These are phyloP conservation scores for Poicephalus meyeri DNA, from an alignment of 2,113 vertebrate genomes.

Conservation along the genomic window DNA sequence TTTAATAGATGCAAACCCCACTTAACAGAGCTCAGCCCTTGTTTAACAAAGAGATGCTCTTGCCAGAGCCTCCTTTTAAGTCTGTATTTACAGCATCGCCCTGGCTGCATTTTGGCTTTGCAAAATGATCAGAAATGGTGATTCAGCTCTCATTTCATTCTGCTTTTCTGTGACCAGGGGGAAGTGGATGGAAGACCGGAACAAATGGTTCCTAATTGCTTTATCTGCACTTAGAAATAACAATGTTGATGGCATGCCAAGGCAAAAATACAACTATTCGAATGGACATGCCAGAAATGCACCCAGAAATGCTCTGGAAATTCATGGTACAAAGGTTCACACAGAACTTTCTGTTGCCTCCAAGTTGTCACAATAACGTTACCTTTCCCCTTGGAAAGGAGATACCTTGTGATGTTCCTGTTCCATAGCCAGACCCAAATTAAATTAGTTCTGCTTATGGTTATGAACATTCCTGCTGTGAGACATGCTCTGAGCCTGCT, in stretches of 20 bases:
- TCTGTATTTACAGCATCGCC: not conserved
- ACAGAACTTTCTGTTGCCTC: not conserved
- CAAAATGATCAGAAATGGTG: not conserved
- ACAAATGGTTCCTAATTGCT: not conserved
- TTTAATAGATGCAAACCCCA: not conserved
- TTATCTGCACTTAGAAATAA: not conserved
- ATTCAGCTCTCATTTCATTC: not conserved
- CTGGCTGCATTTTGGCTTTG: not conserved
- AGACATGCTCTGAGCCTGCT: slow-evolving; percentile 41
- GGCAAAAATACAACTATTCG: not conserved
- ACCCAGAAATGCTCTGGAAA: not conserved
- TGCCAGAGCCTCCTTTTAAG: not conserved
- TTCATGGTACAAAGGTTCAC: not conserved
- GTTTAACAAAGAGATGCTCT: not conserved
- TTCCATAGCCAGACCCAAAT: slow-evolving; percentile 41
- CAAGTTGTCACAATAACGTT: not conserved
- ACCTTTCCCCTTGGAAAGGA: slow-evolving; percentile 30
- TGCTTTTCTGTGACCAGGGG: not conserved
- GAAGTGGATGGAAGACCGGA: not conserved
- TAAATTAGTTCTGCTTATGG: slow-evolving; percentile 54
- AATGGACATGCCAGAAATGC: not conserved
- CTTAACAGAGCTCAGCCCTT: not conserved
- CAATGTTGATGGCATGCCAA: not conserved
- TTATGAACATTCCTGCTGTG: slow-evolving; percentile 35
- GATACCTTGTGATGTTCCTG: slow-evolving; percentile 14